These are phyloP conservation scores for Ataeniobius toweri DNA, from an alignment of 2,797 vertebrate species.

Conservation along the genomic window DNA sequence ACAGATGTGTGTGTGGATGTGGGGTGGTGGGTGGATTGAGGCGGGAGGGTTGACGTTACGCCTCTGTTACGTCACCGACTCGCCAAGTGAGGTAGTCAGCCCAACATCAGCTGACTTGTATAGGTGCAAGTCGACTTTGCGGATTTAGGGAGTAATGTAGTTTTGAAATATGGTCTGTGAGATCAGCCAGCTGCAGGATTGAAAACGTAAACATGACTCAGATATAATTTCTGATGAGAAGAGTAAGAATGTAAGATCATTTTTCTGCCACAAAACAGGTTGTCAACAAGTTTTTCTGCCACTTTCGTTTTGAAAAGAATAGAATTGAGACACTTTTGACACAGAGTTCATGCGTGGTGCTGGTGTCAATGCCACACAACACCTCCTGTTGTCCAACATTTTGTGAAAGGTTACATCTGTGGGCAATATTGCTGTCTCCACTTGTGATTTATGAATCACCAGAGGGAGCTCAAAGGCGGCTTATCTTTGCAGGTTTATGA, in stretches of 20 bases:
- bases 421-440: neutral
- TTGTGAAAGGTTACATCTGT: constrained; percentile 2
- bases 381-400: neutral
- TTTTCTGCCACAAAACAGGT: neutral
- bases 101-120: too few relatives aligned
- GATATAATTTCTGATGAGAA: too few relatives aligned
- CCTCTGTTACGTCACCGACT: too few relatives aligned
- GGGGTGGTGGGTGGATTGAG: too few relatives aligned
- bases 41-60: too few relatives aligned
- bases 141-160: too few relatives aligned
- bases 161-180: too few relatives aligned
- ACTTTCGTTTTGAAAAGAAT: neutral
- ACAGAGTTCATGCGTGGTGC: neutral
- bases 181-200: too few relatives aligned
- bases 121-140: too few relatives aligned
- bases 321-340: neutral
- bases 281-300: neutral
- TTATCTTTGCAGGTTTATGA: neutral
- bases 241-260: neutral
- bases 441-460: neutral
- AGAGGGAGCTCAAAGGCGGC: neutral
- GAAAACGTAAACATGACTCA: too few relatives aligned
- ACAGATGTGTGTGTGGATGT: too few relatives aligned
- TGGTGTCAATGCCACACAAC: neutral
- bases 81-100: too few relatives aligned